Percentiles rank a stretch among this genome's conserved stretches.
phyloP scores from a whole-genome alignment of 2,797 vertebrate species.

The Coendou prehensilis region DNA sequence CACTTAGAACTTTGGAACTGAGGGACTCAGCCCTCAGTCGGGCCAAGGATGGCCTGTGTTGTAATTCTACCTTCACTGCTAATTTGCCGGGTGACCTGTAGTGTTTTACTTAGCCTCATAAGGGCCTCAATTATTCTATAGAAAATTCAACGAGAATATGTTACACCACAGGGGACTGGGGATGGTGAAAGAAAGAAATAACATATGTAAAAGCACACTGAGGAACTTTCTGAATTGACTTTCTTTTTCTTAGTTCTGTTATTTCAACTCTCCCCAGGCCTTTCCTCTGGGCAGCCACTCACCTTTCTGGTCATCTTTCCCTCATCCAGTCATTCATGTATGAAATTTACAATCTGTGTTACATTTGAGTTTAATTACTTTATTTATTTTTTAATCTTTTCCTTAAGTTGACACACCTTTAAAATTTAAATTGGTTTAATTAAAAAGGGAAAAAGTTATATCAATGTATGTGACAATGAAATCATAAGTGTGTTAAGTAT shows the following conservation, averaged over 20 bases:
- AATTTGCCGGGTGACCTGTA: slow-evolving; percentile 78
- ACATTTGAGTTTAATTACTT: background rate
- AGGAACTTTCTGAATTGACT: slow-evolving; percentile 27
- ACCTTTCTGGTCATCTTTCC: background rate
- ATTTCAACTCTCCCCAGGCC: slow-evolving; percentile 31
- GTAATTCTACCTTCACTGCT: slow-evolving; percentile 71
- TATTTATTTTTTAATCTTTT: slow-evolving; percentile 13
- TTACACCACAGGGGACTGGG: slow-evolving; percentile 53
- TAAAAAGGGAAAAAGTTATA: slow-evolving; percentile 27
- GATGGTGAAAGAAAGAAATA: slow-evolving; percentile 57
- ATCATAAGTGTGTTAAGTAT: background rate
- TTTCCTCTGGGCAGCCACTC: background rate
- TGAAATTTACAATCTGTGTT: background rate
- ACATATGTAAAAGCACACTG: background rate
- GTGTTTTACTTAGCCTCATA: slow-evolving; percentile 79
- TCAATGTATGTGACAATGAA: background rate
- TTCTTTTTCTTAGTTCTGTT: slow-evolving; percentile 54
- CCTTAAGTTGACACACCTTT: background rate
- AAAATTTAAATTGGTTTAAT: slow-evolving; percentile 37
- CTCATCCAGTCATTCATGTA: background rate
- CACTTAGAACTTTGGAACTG: background rate
- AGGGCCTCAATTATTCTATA: slow-evolving; percentile 74
- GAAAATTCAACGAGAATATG: slow-evolving; percentile 52
- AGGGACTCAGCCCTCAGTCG: background rate
- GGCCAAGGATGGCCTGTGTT: background rate